Base-by-base conservation (phyloP, 1,140 invertebrate genomes). In the Cheumatopsyche charites region DNA sequence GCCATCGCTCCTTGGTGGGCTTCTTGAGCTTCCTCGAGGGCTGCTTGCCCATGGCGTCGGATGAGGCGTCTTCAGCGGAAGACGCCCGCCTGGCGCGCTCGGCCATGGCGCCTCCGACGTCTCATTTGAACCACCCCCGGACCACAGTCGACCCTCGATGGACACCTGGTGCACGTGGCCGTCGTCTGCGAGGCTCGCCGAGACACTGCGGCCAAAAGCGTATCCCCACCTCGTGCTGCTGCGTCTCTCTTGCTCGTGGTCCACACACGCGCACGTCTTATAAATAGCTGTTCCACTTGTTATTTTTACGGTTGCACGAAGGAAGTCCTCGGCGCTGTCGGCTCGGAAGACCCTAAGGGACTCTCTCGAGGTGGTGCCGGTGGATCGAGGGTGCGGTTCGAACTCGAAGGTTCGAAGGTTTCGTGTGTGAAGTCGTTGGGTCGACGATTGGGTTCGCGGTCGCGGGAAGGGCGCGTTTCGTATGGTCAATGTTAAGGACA, bases 1-100 rank as follows among this genome's bases (percentile, higher is more conserved):
- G 83, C 93, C 93, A 95, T 82, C 93, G 87, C 80, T 94, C 91
- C 76, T 89, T 89, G 45, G 86, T 84, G 47, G 86, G 85, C 66
- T 88, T 90, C 47, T 87, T 86, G 70, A 83, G 83, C 65, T 83
- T 79, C 62, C 81, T 78, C 29, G 81, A 81, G 3, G 29, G 29
- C 55, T 17, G 55, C 78, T 86, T 86, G 71, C 82, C 85, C 85
- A 86, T 87, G 7, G 3, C 58, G 65, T 49, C 68, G 47, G 72
- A 29, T 25, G 47, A 52, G 65, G 47, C 68, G 47, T 71, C 25
- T 26, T 49, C 63, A 5, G 43, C 26, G 55, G 29, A 52, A 68
- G 66, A 68, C 25, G 41, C 58, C 13, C 67, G 19, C 58, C 71
- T 72, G 55, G 67, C 69, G 65, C 74, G 41, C 66, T 73, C 55